Base-by-base conservation (phyloP, 2,888 invertebrate species). In the Acanthococcus lagerstroemiae region DNA sequence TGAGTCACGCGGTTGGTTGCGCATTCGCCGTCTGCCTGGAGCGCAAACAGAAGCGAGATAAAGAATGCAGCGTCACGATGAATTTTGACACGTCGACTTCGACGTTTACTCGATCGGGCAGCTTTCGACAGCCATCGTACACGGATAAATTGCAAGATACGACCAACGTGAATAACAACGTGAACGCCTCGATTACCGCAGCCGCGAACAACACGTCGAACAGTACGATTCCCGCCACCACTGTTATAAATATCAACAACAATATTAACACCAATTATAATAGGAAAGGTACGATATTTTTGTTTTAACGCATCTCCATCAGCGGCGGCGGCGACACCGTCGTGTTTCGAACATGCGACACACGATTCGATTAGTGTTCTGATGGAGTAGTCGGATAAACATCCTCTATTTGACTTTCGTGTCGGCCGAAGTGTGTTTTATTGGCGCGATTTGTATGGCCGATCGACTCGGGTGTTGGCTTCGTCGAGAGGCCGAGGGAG, bases 1-100 rank as follows among this genome's bases (percentile, higher is more conserved):
- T 99, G 70, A 96, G 96, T 72, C 99, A 99, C 79, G 99, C 99
- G 1, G 99, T 99, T 26, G 99, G 99, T 46, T 99, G 97, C 80
- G 97, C 99, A 56, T 99, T 99, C 79, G 94, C 96, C 65, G 94
- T 96, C 2, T 99, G 99, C 74, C 80, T 99, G 72, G 99, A 99
- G 76, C 84, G 94, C 73, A 99, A 99, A 78, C 95, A 97, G 78
- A 89, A 93, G 70, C 83, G 97, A 69, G 97, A 99, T 77, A 95
- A 95, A 76, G 96, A 97, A 77, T 92, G 91, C 75, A 88, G 89
- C 9, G 92, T 93, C 12, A 90, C 90, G 48, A 92, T 93, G 90
- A 90, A 88, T 74, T 92, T 91, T 74, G 93, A 93, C 76, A 83
- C 88, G 54, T 88, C 88, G 73, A 90, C 88, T 75, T 87, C 91